phyloP scores from a whole-genome alignment of 2,797 vertebrate genomes.

The Paratrypauchen microcephalus region DNA sequence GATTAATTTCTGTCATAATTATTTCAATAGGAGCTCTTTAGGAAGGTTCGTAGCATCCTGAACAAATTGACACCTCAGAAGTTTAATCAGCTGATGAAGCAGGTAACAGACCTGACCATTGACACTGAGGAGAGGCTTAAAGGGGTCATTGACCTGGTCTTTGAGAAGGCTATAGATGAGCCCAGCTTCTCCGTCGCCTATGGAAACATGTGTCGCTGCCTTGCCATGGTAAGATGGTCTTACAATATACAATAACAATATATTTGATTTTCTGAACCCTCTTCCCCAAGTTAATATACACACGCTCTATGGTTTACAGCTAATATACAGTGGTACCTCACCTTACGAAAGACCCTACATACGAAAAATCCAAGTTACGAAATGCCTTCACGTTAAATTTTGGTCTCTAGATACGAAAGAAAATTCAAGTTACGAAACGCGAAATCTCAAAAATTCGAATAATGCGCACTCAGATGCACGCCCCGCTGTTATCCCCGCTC shows the following conservation, averaged over 20 bases:
- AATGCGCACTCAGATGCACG: too few species aligned
- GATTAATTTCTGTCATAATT: not conserved
- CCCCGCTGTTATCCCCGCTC: too few species aligned
- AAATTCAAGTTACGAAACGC: too few species aligned
- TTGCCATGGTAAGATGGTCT: constrained; percentile 86
- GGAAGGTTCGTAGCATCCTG: constrained; percentile 91
- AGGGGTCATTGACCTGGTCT: constrained; percentile 97
- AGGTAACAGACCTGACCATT: constrained; percentile 92
- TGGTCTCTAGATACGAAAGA: too few species aligned
- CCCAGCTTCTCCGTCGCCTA: constrained; percentile 99
- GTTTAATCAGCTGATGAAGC: constrained; percentile 98
- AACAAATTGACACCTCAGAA: constrained; percentile 98
- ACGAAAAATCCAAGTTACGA: too few species aligned
- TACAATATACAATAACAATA: too few species aligned
- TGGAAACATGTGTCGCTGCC: constrained; percentile 99
- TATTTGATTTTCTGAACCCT: not conserved
- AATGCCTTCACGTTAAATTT: too few species aligned
- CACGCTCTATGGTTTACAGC: not conserved
- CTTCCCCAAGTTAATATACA: not conserved
- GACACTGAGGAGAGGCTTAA: constrained; percentile 96
- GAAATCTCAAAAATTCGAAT: too few species aligned
- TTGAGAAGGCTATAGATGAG: constrained; percentile 98
- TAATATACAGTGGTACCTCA: too few species aligned
- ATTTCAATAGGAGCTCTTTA: constrained; percentile 83
- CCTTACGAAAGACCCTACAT: too few species aligned